Conservation (phyloP, 2,113 vertebrate species). For the Gymnobelideus leadbeateri region DNA sequence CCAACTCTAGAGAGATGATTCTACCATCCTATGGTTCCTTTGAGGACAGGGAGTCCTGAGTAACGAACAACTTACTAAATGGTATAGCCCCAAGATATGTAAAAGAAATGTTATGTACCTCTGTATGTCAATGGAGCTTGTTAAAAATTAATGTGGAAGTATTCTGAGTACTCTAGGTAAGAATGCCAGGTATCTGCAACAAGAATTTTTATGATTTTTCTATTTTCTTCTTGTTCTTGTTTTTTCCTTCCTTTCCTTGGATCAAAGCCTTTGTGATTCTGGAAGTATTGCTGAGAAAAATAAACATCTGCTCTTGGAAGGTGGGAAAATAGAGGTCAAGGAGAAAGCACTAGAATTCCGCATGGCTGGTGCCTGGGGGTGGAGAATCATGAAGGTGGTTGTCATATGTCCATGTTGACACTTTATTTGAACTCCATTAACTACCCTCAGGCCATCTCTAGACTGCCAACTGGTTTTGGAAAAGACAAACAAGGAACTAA, state of each 20-base stretch:
- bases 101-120: not conserved
- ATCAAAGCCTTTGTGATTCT: not conserved
- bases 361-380: not conserved
- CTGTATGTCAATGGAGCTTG: not conserved
- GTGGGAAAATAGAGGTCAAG: not conserved
- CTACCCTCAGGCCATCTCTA: not conserved
- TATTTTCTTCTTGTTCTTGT: constrained; percentile 16
- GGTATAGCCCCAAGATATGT: too few relatives aligned
- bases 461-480: not conserved
- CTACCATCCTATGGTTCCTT: not conserved
- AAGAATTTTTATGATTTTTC: not conserved
- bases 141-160: not conserved
- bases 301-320: not conserved
- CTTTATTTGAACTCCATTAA: not conserved
- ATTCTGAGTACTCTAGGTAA: not conserved
- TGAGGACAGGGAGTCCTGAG: not conserved
- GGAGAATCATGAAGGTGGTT: not conserved
- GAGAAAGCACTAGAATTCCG: not conserved
- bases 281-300: not conserved
- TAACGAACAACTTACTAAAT: not conserved
- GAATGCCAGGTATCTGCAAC: not conserved
- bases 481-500: not conserved
- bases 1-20: not conserved
- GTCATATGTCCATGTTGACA: not conserved
- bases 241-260: not conserved